These are phyloP conservation scores for Elegia similella DNA, from an alignment of 2,888 invertebrate genomes.

Conservation along the genomic window DNA sequence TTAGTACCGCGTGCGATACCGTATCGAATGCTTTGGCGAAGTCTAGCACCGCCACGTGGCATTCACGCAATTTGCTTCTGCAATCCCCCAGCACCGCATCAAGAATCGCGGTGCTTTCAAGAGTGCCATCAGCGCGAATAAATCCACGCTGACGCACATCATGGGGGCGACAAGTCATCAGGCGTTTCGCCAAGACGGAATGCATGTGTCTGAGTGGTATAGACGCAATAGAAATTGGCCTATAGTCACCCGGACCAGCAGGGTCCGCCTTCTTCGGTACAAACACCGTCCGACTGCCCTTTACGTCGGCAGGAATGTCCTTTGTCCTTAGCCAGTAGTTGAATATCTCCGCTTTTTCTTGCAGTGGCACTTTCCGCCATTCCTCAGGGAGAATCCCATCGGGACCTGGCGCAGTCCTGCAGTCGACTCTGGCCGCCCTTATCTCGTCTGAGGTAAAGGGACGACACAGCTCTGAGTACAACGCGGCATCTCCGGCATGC, in stretches of 20 bases:
- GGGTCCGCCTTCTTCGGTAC: background rate
- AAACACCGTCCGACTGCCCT: slow-evolving; percentile 25
- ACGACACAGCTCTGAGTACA: too few relatives aligned
- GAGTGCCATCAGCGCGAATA: background rate
- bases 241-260: background rate
- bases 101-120: slow-evolving; percentile 21
- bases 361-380: background rate
- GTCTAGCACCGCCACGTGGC: slow-evolving; percentile 37
- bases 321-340: background rate
- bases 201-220: background rate
- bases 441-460: background rate
- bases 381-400: background rate
- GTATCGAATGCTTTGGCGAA: slow-evolving; percentile 51
- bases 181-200: background rate
- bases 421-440: background rate
- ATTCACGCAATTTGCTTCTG: slow-evolving; percentile 29
- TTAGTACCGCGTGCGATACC: slow-evolving; percentile 31
- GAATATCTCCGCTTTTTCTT: background rate
- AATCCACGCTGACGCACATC: background rate
- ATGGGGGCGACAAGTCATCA: too few relatives aligned
- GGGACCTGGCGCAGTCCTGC: background rate
- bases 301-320: background rate
- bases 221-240: background rate
- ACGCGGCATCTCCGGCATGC: too few relatives aligned
- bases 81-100: slow-evolving; percentile 31